Conservation (phyloP, 2,888 invertebrate species). For the Acronicta aceris region DNA sequence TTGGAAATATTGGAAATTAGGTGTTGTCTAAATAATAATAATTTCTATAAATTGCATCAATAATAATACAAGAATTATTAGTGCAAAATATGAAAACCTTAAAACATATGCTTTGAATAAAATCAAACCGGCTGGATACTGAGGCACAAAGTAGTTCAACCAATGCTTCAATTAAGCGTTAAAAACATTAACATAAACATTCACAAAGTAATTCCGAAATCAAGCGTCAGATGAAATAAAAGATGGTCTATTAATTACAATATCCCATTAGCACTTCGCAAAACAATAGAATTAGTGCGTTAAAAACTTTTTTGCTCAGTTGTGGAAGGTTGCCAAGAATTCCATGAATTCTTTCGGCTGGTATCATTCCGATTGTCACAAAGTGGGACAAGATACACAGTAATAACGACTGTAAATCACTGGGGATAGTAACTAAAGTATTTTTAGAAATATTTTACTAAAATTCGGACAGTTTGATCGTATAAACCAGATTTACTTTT, state of each 20-base stretch:
- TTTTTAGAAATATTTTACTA: slow-evolving; percentile 23
- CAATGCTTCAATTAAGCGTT: background rate
- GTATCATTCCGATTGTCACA: slow-evolving; percentile 56
- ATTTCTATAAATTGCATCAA: too few species aligned
- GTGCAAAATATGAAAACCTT: too few species aligned
- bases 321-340: slow-evolving; percentile 55
- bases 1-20: too few species aligned
- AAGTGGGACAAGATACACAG: slow-evolving; percentile 47
- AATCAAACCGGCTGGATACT: too few species aligned
- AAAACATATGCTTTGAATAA: too few species aligned
- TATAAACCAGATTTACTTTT: too few species aligned
- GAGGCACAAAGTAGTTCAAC: too few species aligned
- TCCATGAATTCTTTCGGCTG: slow-evolving; percentile 41
- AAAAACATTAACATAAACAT: background rate
- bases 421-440: slow-evolving; percentile 8
- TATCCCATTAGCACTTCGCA: slow-evolving; percentile 31
- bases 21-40: too few species aligned
- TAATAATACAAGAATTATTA: too few species aligned
- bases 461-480: background rate
- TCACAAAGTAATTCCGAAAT: background rate
- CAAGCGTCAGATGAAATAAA: slow-evolving; percentile 3
- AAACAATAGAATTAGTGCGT: slow-evolving; percentile 43
- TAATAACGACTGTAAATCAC: slow-evolving; percentile 19
- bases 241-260: slow-evolving; percentile 32
- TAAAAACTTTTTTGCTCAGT: slow-evolving; percentile 29